Base-by-base conservation (phyloP, 1,140 invertebrate genomes). In the Pissodes strobi region DNA sequence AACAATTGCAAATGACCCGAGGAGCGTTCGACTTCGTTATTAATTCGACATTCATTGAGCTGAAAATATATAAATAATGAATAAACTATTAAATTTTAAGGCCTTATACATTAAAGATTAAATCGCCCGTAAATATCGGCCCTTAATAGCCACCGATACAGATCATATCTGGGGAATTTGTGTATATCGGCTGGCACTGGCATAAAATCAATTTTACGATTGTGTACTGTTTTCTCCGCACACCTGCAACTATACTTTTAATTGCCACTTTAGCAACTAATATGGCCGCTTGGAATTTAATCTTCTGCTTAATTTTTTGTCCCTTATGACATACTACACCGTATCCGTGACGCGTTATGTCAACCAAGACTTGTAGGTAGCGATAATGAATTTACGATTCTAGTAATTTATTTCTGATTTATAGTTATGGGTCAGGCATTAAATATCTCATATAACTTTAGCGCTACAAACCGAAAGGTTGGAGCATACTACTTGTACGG, bases 91-190 rank as follows among this genome's bases (percentile, higher is more conserved):
- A 73, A 71, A 73, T 58, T 69, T 73, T 73, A 68, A 73, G 69
- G 63, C 67, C 59, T 67, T 67, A 68, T 70, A 68, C 63, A 68
- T 71, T 71, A 71, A 56, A 70, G 71, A 73, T 73, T 71, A 71
- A 73, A 71, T 73, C 68, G 57, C 60, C 60, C 63, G 69, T 71
- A 69, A 71, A 71, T 69, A 62, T 63, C 60, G 59, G 63, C 48
- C 64, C 57, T 61, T 68, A 70, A 71, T 70, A 62, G 67, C 66
- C 49, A 39, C 63, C 56, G 46, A 60, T 64, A 55, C 61, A 69
- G 69, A 73, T 71, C 65, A 69, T 71, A 71, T 73, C 69, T 69
- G 55, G n/a, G 66, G 69, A 69, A 71, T 73, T 71, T 71, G 69
- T 73, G 69, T 71, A 68, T 68, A 70, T 66, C 67, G 64, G 61